Evolutionary conservation across 2,888 invertebrate species (phyloP).

Genomic region (Dolichomitus sp.): DNA sequence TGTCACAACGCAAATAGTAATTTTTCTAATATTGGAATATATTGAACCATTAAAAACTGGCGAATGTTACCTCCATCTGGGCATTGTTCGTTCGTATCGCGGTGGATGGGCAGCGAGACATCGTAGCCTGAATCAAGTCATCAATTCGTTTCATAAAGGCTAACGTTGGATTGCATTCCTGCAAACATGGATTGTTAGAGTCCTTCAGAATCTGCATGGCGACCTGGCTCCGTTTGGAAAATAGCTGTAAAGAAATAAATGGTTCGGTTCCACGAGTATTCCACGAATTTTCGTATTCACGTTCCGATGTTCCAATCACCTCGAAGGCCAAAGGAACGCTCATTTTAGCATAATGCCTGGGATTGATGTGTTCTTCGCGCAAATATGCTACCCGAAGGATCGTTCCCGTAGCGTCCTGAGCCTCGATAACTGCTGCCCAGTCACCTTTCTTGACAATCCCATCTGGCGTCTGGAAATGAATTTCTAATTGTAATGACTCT

Average conservation of each 20-base stretch:
- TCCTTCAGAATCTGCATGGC: slow-evolving; percentile 50
- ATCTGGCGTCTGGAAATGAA: slow-evolving; percentile 64
- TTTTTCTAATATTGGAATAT: too few species aligned
- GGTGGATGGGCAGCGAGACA: slow-evolving; percentile 32
- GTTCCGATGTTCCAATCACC: slow-evolving; percentile 20
- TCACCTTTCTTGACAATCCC: slow-evolving; percentile 62
- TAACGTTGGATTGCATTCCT: slow-evolving; percentile 35
- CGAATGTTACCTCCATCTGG: background rate
- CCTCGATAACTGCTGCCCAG: slow-evolving; percentile 58
- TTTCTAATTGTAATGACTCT: too few species aligned
- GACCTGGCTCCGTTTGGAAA: slow-evolving; percentile 37
- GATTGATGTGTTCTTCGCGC: slow-evolving; percentile 50
- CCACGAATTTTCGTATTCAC: background rate
- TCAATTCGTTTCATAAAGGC: slow-evolving; percentile 49
- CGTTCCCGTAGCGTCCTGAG: slow-evolving; percentile 25
- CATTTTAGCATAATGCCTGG: slow-evolving; percentile 29
- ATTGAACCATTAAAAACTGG: background rate
- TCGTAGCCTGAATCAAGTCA: slow-evolving; percentile 52
- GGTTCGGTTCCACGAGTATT: background rate
- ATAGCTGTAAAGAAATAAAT: slow-evolving; percentile 24
- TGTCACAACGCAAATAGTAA: too few species aligned
- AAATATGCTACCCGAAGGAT: slow-evolving; percentile 57
- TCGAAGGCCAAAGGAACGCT: slow-evolving; percentile 39
- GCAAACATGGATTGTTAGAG: background rate
- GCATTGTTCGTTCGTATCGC: slow-evolving; percentile 36